These are phyloP conservation scores for Coturnix japonica DNA, from an alignment of 2,113 vertebrate species.

Conservation along the genomic window DNA sequence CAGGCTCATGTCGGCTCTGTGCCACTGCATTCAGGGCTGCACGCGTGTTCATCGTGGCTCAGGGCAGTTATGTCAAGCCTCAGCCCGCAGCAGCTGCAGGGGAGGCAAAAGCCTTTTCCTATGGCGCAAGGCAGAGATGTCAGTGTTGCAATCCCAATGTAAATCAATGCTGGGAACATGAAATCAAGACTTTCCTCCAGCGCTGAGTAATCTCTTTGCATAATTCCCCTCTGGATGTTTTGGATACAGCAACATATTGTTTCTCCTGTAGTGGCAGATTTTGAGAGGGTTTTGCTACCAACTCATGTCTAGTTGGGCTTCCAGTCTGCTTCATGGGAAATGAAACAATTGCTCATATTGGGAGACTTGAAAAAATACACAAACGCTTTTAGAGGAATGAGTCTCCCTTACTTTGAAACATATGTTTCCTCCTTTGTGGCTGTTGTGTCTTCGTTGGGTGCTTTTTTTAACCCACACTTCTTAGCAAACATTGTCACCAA, in stretches of 20 bases:
- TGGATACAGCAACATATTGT: slow-evolving; percentile 7
- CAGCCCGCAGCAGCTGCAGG: not conserved
- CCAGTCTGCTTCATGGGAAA: not conserved
- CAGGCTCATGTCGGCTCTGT: not conserved
- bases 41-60: not conserved
- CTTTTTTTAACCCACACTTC: not conserved
- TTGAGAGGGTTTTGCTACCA: not conserved
- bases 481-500: slow-evolving; percentile 13
- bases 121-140: not conserved
- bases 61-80: not conserved
- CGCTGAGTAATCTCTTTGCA: slow-evolving; percentile 35
- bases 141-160: not conserved
- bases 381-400: not conserved
- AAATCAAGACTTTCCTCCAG: not conserved
- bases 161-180: not conserved
- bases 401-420: slow-evolving; percentile 8
- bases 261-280: slow-evolving; percentile 21
- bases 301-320: not conserved
- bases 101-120: not conserved
- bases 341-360: not conserved
- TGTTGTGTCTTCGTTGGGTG: not conserved
- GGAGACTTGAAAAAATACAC: not conserved
- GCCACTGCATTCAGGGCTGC: not conserved
- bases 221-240: slow-evolving; percentile 44
- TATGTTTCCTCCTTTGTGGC: slow-evolving; percentile 23